Evolutionary conservation across 2,888 invertebrate species (phyloP).

Genomic region (Lepidochrysops patricia): DNA sequence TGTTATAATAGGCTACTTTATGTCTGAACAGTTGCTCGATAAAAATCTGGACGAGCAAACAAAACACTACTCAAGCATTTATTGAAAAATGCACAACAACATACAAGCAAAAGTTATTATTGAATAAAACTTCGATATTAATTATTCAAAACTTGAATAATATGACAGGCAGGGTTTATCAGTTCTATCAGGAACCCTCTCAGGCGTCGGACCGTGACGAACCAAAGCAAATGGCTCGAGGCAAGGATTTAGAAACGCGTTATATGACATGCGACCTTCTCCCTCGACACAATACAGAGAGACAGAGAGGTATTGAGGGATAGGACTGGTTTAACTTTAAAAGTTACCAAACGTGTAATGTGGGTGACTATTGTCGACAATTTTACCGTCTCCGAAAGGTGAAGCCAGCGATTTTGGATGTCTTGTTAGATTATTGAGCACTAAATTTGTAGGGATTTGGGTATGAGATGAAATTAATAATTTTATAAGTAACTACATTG

Average conservation of each 20-base stretch:
- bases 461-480: neutral
- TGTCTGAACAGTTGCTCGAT: neutral
- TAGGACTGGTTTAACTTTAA: conserved; percentile 6
- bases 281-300: conserved; percentile 18
- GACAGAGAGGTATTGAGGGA: conserved; percentile 20
- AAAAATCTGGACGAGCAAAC: neutral
- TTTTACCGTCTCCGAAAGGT: conserved; percentile 2
- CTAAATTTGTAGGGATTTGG: neutral
- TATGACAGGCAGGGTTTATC: conserved; percentile 25
- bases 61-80: neutral
- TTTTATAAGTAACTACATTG: neutral
- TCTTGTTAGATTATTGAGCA: neutral
- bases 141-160: conserved; percentile 22
- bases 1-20: neutral
- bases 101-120: neutral
- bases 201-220: conserved; percentile 58
- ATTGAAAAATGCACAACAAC: neutral
- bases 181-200: conserved; percentile 34
- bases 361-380: conserved; percentile 11
- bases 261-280: conserved; percentile 22
- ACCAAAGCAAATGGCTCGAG: conserved; percentile 58
- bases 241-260: conserved; percentile 53
- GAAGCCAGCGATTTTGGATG: neutral
- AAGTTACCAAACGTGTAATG: conserved; percentile 13
- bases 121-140: conserved; percentile 1